Base-by-base conservation (phyloP, 1,140 invertebrate genomes). In the Delia radicum region DNA sequence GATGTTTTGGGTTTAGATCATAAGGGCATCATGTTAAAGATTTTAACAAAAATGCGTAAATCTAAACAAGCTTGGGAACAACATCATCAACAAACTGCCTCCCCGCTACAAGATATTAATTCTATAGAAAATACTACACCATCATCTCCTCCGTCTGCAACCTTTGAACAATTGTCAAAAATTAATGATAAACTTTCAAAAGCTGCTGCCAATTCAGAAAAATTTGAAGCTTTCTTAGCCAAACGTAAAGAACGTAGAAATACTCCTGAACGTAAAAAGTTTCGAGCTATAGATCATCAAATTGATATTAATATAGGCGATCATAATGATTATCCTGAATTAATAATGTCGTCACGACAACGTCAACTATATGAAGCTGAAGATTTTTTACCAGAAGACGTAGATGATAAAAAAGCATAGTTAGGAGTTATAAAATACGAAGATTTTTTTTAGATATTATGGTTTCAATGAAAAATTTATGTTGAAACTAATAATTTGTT, bases 1-100 rank as follows among this genome's bases (percentile, higher is more conserved):
- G 89, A 92, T 87, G 89, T 93, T 15, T 89, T 93, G 62, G 92
- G 92, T 67, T 84, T 95, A 46, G 88, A 94, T 84, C 92, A 92
- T 80, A 80, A 80, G 0, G 81, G 85, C 67, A 92, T 94, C 21
- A 90, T 93, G 89, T 86, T 84, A 24, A 85, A 88, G 63, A 86
- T 90, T 8, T 33, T 87, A 31, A 83, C 82, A 1, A 87, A 88
- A 21, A 87, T 89, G 78, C 87, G 87, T 24, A 89, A 87, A 77
- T 87, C 84, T 1, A 87, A 82, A 78, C 86, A 88, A 13, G 89
- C 89, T 12, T 90, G 89, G 89, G 80, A 82, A n/a, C 48, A 78
- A 13, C 80, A 82, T 65, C 2, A 62, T 46, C 55, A 27, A 63
- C 31, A 42, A 8, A 3, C 18, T 18, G 5, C 18, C 0, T 12